These are phyloP conservation scores for Busseola fusca DNA, from an alignment of 2,888 invertebrate species.

Conservation along the genomic window DNA sequence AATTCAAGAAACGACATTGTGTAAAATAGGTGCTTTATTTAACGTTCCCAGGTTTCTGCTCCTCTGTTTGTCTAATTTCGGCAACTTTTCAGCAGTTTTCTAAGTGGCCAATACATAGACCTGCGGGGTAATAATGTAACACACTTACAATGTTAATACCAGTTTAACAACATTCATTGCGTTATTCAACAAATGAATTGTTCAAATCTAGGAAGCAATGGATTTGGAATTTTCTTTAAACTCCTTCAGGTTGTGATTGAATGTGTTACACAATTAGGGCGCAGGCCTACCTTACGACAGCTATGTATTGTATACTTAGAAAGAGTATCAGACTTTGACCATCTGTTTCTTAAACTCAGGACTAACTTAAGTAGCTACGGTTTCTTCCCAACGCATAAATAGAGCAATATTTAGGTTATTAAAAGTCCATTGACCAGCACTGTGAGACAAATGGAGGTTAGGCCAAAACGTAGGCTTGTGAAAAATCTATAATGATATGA, in stretches of 20 bases:
- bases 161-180: neutral
- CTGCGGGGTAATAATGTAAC: neutral
- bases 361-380: neutral
- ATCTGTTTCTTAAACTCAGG: too few species aligned
- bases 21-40: slow-evolving; percentile 24
- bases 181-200: neutral
- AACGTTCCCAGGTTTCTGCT: neutral
- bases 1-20: slow-evolving; percentile 27
- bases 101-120: too few species aligned
- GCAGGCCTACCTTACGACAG: neutral
- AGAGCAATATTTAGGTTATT: neutral
- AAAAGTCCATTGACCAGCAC: neutral
- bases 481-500: neutral
- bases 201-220: neutral
- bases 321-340: too few species aligned
- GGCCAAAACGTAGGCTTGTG: neutral
- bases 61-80: neutral
- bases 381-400: neutral
- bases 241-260: neutral
- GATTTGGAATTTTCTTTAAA: neutral
- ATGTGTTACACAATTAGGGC: neutral
- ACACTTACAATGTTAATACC: neutral
- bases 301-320: too few species aligned
- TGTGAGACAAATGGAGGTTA: neutral
- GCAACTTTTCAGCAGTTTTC: neutral